phyloP scores from a whole-genome alignment of 2,113 vertebrate genomes.

The Cinclus cinclus region DNA sequence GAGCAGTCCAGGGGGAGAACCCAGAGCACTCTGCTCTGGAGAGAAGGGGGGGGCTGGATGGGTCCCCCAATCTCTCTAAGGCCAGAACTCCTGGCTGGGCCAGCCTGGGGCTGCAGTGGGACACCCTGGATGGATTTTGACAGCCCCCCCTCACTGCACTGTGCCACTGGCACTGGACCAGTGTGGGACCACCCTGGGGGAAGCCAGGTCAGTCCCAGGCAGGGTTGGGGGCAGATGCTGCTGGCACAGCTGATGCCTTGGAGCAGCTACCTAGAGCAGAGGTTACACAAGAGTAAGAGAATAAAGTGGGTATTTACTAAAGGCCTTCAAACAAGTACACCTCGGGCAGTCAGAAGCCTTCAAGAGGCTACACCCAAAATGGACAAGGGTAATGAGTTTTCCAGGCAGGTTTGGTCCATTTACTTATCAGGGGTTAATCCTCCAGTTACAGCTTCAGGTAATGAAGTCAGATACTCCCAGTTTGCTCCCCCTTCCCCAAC shows the following conservation, averaged over 20 bases:
- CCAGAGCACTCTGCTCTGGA: rapidly evolving
- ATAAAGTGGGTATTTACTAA: neutral
- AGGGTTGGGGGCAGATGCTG: neutral
- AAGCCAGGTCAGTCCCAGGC: too few relatives aligned
- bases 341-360: neutral
- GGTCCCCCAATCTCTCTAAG: rapidly evolving
- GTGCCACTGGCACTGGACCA: rapidly evolving
- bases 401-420: neutral
- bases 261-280: neutral
- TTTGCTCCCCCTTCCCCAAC: neutral
- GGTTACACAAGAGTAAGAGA: neutral
- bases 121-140: rapidly evolving
- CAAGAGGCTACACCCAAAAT: neutral
- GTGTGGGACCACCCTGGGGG: rapidly evolving
- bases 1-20: neutral
- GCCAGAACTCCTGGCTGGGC: neutral
- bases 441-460: neutral
- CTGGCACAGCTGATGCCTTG: neutral
- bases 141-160: rapidly evolving
- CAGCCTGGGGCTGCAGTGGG: neutral
- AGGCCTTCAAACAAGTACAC: too few relatives aligned
- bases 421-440: neutral
- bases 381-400: rapidly evolving
- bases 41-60: rapidly evolving
- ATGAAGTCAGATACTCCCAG: neutral